These are phyloP conservation scores for Pemphigus obesinymphae DNA, from an alignment of 1,140 invertebrate genomes.

Conservation along the genomic window DNA sequence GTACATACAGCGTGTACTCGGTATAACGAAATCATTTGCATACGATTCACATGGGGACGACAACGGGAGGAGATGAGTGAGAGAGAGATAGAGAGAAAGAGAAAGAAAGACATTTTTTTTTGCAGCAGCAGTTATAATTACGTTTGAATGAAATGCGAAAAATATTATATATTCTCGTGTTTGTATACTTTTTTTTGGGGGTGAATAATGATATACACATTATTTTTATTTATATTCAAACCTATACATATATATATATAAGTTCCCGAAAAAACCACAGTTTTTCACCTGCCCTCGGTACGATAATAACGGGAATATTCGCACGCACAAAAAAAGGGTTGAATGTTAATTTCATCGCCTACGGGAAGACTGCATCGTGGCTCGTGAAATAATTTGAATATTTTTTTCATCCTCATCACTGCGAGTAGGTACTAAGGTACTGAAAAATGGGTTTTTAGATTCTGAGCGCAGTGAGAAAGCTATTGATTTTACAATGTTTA, in stretches of 20 bases:
- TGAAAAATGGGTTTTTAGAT: no score
- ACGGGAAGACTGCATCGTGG: not conserved
- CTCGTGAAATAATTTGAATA: no score
- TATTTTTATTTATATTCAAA: not conserved
- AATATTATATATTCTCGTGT: not conserved
- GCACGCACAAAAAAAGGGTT: not conserved
- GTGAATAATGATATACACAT: not conserved
- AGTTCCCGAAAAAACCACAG: no score
- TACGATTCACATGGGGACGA: constrained; percentile 5
- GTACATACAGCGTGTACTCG: not conserved
- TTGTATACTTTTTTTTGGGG: not conserved
- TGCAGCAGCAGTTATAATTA: not conserved
- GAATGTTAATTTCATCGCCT: no score
- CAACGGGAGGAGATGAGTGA: not conserved
- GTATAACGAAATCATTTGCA: constrained; percentile 19
- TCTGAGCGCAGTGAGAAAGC: no score
- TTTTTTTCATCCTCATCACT: no score
- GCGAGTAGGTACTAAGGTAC: no score
- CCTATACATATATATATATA: not conserved
- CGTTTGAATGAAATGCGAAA: not conserved
- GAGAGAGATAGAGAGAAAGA: not conserved
- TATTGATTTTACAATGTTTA: no score
- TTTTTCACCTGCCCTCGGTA: no score
- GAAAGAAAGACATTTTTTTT: not conserved
- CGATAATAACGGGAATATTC: not conserved